A percentile compares a stretch with the other conserved stretches of the same genome.
Evolutionary conservation across 2,797 vertebrate genomes (phyloP).

Genomic region (Lindbergichthys nudifrons): DNA sequence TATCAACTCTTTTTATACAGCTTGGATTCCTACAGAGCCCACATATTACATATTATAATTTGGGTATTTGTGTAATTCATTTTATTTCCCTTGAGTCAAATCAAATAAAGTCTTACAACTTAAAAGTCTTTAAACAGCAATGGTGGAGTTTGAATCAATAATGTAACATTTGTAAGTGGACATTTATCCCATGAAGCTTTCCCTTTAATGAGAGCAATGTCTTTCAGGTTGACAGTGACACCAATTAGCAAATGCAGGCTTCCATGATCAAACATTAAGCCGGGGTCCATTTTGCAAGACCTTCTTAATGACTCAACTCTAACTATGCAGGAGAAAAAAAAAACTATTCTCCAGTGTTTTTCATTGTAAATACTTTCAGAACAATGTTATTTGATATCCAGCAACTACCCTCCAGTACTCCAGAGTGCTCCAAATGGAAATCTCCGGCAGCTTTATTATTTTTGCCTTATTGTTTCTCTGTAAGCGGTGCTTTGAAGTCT

Average conservation of each 20-base stretch:
- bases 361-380: not conserved
- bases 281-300: slow-evolving; percentile 6
- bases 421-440: slow-evolving; percentile 18
- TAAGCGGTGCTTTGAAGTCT: slow-evolving; percentile 25
- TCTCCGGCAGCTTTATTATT: slow-evolving; percentile 25
- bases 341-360: not conserved
- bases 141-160: slow-evolving; percentile 31
- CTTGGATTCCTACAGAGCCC: not conserved
- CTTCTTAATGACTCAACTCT: slow-evolving; percentile 2
- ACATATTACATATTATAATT: not conserved
- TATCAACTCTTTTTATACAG: not conserved
- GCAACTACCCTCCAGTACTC: not conserved
- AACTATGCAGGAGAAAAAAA: not conserved
- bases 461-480: slow-evolving; percentile 13
- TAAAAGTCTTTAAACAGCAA: slow-evolving; percentile 1
- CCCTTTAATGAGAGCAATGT: slow-evolving; percentile 21
- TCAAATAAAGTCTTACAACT: not conserved
- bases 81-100: slow-evolving; percentile 21
- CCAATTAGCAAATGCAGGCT: slow-evolving; percentile 44
- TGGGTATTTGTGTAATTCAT: not conserved
- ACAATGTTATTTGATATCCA: slow-evolving; percentile 25
- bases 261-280: slow-evolving; percentile 21
- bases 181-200: slow-evolving; percentile 33
- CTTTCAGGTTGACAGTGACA: slow-evolving; percentile 31
- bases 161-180: slow-evolving; percentile 27